A percentile compares a stretch with the other conserved stretches of the same genome.
Conservation (phyloP, 2,113 vertebrate species). For the Accipiter virgatus region DNA sequence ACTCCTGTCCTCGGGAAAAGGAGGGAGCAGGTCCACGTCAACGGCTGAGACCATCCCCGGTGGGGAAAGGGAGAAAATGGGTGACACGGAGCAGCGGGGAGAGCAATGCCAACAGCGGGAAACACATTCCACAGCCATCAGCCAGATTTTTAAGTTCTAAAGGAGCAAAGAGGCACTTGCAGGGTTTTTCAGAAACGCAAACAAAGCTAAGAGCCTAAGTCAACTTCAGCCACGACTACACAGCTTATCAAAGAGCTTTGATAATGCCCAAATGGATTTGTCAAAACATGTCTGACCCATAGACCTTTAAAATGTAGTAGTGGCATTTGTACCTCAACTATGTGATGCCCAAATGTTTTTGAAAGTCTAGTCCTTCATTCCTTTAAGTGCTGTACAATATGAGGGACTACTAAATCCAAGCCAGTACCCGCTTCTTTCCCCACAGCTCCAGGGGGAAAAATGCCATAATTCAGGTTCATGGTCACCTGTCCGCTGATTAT, state of each 20-base stretch:
- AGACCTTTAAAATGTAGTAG: not conserved
- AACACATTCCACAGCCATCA: not conserved
- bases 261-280: not conserved
- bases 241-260: not conserved
- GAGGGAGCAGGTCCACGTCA: rapidly evolving
- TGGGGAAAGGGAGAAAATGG: not conserved
- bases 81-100: not conserved
- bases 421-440: not conserved
- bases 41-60: not conserved
- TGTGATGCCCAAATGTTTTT: not conserved
- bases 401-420: not conserved
- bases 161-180: not conserved
- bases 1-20: not conserved
- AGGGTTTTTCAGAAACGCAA: not conserved
- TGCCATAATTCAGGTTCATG: not conserved
- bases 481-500: not conserved
- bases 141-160: not conserved
- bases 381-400: not conserved
- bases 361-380: not conserved
- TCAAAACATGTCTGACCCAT: not conserved
- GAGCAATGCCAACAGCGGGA: not conserved
- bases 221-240: not conserved
- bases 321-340: not conserved
- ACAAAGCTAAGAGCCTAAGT: not conserved
- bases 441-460: not conserved